These are phyloP conservation scores for Ivindomyrus marchei DNA, from an alignment of 2,113 vertebrate species.

Conservation along the genomic window DNA sequence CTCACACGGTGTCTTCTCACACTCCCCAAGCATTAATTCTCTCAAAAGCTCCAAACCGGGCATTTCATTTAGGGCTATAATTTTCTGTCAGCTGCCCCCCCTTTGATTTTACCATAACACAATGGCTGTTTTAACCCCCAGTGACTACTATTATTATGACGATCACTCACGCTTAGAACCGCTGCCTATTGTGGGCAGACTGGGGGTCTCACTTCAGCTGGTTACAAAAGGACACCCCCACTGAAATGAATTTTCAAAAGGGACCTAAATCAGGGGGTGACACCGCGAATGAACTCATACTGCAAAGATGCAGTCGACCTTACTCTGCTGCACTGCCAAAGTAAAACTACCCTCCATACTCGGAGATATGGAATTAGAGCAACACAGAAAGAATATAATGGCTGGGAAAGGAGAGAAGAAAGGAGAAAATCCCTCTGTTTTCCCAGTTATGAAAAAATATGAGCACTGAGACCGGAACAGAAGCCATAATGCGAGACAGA, in stretches of 20 bases:
- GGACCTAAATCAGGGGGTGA: slow-evolving; percentile 16
- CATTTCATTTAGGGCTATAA: background rate
- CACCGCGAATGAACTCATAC: slow-evolving; percentile 25
- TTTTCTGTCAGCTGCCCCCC: background rate
- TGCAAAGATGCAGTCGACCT: slow-evolving; percentile 44
- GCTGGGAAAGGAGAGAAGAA: background rate
- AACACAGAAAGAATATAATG: background rate
- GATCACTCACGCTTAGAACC: slow-evolving; percentile 34
- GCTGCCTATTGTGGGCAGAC: slow-evolving; percentile 38
- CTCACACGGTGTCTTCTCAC: background rate
- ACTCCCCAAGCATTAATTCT: background rate
- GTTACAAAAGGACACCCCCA: slow-evolving; percentile 40
- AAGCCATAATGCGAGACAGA: background rate
- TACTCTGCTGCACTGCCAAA: slow-evolving; percentile 26
- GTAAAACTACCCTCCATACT: slow-evolving; percentile 38
- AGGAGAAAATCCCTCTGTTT: background rate
- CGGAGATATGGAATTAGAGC: slow-evolving; percentile 32
- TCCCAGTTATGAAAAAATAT: background rate
- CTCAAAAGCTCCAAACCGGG: background rate
- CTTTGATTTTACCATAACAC: background rate
- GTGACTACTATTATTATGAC: slow-evolving; percentile 32
- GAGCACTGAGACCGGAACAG: background rate
- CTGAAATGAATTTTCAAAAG: slow-evolving; percentile 33
- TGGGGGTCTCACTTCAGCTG: slow-evolving; percentile 28
- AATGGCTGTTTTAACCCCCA: slow-evolving; percentile 42